phyloP scores from a whole-genome alignment of 2,797 vertebrate genomes.

The Onychomys arenicola region DNA sequence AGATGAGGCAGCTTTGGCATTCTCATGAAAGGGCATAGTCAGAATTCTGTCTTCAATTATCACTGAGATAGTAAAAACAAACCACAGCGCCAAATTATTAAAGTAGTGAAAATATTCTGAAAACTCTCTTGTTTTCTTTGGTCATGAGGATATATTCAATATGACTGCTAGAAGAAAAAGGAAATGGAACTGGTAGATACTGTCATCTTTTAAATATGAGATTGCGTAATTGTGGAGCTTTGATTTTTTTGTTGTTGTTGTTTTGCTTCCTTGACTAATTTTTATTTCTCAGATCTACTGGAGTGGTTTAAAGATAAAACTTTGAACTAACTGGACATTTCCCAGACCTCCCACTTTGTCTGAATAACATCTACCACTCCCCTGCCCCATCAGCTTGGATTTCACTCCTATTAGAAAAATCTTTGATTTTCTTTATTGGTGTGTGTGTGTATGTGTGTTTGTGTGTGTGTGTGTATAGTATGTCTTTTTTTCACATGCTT shows the following conservation, averaged over 20 bases:
- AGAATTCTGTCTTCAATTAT: conserved; percentile 64
- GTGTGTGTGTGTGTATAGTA: not conserved
- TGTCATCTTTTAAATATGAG: conserved; percentile 67
- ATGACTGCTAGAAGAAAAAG: conserved; percentile 13
- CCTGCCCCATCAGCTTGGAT: conserved; percentile 14
- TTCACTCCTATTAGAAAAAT: conserved; percentile 22
- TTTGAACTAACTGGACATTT: conserved; percentile 40
- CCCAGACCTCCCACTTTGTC: conserved; percentile 71
- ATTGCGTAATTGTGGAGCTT: conserved; percentile 47
- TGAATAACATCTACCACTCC: conserved; percentile 48
- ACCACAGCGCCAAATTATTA: conserved; percentile 4
- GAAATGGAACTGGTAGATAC: not conserved
- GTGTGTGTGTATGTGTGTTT: too few relatives aligned
- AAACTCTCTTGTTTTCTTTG: conserved; percentile 23
- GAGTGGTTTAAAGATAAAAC: conserved; percentile 70
- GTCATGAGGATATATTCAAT: conserved; percentile 46
- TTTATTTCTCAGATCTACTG: conserved; percentile 52
- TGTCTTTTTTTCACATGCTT: not conserved
- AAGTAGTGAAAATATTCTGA: conserved; percentile 56
- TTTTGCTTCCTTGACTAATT: conserved; percentile 49
- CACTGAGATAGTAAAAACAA: conserved; percentile 50
- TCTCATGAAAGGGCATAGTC: conserved; percentile 33
- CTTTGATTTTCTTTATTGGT: not conserved
- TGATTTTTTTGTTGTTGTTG: not conserved
- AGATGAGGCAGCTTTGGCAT: not conserved